phyloP scores from a whole-genome alignment of 2,113 vertebrate genomes.

The Stegostoma tigrinum region DNA sequence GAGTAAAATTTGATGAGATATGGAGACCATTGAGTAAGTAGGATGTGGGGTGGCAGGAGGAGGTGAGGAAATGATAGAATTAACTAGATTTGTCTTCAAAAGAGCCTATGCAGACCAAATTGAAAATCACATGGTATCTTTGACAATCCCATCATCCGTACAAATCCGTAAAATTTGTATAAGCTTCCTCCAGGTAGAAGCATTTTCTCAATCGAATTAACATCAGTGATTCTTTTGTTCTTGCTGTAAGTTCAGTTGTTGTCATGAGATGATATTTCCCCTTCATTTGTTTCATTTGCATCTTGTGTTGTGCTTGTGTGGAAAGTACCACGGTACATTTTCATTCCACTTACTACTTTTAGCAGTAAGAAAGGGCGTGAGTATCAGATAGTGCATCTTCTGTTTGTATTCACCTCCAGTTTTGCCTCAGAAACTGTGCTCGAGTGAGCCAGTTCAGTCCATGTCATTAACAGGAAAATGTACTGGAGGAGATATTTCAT shows the following conservation, averaged over 20 bases:
- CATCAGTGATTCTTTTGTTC: neutral
- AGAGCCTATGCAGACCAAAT: too few species aligned
- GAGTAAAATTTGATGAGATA: too few species aligned
- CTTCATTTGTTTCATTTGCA: neutral
- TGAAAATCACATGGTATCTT: neutral
- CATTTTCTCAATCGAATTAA: neutral
- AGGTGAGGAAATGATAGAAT: too few species aligned
- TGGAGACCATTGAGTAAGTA: too few species aligned
- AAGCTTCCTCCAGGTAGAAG: neutral
- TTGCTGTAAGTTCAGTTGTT: neutral
- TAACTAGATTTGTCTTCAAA: too few species aligned
- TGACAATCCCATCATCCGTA: neutral
- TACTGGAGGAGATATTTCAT: neutral
- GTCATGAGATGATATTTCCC: neutral
- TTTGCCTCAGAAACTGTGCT: neutral
- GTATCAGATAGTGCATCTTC: too few species aligned
- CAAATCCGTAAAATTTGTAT: neutral
- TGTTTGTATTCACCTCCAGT: neutral
- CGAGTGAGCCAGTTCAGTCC: neutral
- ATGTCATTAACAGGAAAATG: neutral
- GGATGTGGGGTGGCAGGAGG: too few species aligned
- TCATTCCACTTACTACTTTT: neutral
- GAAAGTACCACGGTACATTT: neutral
- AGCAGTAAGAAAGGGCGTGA: neutral
- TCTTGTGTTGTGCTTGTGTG: neutral